A percentile compares a stretch with the other conserved stretches of the same genome.
phyloP scores from a whole-genome alignment of 2,888 invertebrate species.

The Cryptosula pallasiana region DNA sequence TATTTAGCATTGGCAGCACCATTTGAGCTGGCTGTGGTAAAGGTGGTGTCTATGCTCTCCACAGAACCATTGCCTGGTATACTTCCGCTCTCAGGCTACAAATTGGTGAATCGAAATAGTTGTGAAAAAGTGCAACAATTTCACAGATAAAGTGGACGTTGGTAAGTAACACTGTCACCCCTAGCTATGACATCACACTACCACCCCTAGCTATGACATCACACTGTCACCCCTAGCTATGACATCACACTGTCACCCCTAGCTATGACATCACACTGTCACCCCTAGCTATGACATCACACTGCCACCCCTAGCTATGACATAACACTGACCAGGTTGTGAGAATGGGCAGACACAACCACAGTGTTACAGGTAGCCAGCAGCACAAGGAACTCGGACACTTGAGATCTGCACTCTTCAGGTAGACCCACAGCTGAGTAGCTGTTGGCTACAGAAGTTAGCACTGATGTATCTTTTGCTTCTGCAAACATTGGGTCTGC shows the following conservation, averaged over 20 bases:
- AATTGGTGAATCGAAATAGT: background rate
- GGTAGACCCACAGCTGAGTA: background rate
- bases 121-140: too few species aligned
- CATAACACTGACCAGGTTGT: conserved; percentile 29
- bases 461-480: background rate
- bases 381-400: conserved; percentile 69
- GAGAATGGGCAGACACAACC: conserved; percentile 73
- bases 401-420: conserved; percentile 23
- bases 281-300: too few species aligned
- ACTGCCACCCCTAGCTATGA: too few species aligned
- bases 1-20: too few species aligned
- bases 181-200: too few species aligned
- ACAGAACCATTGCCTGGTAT: background rate
- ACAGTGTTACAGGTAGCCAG: conserved; percentile 95
- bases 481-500: background rate
- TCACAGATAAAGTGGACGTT: too few species aligned
- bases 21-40: background rate
- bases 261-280: too few species aligned
- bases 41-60: background rate
- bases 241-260: too few species aligned
- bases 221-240: too few species aligned
- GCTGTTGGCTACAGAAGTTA: background rate
- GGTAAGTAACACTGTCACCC: too few species aligned
- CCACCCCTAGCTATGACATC: too few species aligned
- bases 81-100: background rate